These are phyloP conservation scores for Austrofundulus limnaeus DNA, from an alignment of 2,113 vertebrate species.

Conservation along the genomic window DNA sequence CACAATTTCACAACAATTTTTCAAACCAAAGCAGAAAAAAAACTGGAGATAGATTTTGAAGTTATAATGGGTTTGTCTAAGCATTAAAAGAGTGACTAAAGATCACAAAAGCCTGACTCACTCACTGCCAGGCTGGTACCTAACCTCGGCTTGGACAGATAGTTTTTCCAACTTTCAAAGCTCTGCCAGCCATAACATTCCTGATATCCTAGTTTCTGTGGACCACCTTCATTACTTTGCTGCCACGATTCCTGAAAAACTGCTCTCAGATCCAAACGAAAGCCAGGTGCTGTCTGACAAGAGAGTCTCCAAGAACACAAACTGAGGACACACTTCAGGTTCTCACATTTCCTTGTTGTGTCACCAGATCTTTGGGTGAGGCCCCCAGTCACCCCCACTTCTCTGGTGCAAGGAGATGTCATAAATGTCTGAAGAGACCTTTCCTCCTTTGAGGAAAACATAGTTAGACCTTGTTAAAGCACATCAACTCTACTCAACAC, in stretches of 20 bases:
- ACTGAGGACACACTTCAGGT: conserved; percentile 39
- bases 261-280: conserved; percentile 18
- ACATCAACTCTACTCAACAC: no score
- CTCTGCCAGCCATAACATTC: not conserved
- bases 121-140: no score
- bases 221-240: not conserved
- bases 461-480: no score
- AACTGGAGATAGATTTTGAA: no score
- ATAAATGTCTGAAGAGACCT: conserved; percentile 39
- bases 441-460: conserved; percentile 49
- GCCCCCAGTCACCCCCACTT: not conserved
- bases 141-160: no score
- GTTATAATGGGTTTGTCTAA: no score
- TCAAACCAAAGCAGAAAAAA: no score
- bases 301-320: conserved; percentile 43
- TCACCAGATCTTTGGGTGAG: conserved; percentile 34
- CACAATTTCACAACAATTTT: no score
- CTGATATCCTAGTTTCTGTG: no score
- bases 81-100: no score
- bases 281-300: not conserved
- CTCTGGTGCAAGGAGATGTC: conserved; percentile 11
- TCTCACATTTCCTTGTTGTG: conserved; percentile 59
- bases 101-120: no score
- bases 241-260: conserved; percentile 38
- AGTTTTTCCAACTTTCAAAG: not conserved